These are phyloP conservation scores for Zaprionus davidi DNA, from an alignment of 1,140 invertebrate species.

Conservation along the genomic window DNA sequence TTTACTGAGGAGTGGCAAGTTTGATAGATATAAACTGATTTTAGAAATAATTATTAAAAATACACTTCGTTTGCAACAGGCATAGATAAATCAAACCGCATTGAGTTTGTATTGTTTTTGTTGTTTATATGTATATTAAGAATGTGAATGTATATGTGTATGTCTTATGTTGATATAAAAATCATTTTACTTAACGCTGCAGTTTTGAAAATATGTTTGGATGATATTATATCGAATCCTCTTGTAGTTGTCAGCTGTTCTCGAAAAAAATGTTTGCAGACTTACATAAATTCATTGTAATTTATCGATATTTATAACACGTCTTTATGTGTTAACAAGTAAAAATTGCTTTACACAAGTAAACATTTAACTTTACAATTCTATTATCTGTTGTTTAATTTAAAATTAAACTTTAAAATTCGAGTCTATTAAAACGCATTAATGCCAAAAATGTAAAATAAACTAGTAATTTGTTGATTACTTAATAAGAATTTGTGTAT, in stretches of 20 bases:
- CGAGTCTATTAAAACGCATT: not conserved
- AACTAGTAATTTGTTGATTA: not conserved
- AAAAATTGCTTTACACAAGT: not conserved
- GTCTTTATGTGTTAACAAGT: not conserved
- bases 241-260: not conserved
- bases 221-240: not conserved
- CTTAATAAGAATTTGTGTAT: not conserved
- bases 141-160: not conserved
- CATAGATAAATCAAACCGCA: not conserved
- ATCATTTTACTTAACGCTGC: not conserved
- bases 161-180: not conserved
- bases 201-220: not conserved
- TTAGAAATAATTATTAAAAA: not conserved
- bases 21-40: conserved; percentile 2
- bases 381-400: not conserved
- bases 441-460: not conserved
- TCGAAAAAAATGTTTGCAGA: not conserved
- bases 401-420: not conserved
- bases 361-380: not conserved
- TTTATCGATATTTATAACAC: not conserved
- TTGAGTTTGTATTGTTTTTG: not conserved
- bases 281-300: no score
- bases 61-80: not conserved
- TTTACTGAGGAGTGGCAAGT: not conserved
- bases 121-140: not conserved